Percentiles rank a stretch among this genome's conserved stretches.
Evolutionary conservation across 2,113 vertebrate species (phyloP).

Genomic region (Pongo abelii): DNA sequence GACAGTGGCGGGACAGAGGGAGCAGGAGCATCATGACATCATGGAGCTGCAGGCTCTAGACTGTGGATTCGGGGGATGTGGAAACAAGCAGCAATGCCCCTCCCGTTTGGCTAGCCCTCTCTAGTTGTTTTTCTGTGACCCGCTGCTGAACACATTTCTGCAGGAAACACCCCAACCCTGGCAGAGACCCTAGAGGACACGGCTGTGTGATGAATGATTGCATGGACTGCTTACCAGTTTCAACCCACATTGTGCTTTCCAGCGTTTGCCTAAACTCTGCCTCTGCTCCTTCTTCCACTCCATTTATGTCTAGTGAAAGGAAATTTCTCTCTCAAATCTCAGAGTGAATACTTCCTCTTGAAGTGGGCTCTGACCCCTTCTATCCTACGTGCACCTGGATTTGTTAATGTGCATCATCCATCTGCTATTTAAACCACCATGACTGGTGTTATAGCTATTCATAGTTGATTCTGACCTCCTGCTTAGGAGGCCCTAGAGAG

Average conservation of each 20-base stretch:
- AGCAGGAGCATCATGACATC: too few species aligned
- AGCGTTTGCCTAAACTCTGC: not conserved
- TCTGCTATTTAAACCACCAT: not conserved
- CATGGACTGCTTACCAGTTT: accelerated
- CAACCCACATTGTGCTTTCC: not conserved
- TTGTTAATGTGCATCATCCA: not conserved
- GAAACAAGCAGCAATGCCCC: accelerated
- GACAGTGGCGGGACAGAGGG: not conserved
- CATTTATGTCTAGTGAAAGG: not conserved
- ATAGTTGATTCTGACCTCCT: not conserved
- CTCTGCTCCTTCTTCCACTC: not conserved
- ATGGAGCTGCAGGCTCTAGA: too few species aligned
- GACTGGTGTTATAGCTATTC: not conserved
- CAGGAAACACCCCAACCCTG: not conserved
- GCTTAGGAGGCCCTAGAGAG: not conserved
- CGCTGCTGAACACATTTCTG: not conserved
- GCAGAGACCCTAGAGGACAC: not conserved
- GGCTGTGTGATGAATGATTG: accelerated
- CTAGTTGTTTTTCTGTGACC: not conserved
- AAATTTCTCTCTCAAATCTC: not conserved
- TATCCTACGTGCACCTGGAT: not conserved
- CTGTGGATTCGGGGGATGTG: not conserved
- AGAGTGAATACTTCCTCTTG: not conserved
- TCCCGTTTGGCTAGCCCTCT: too few species aligned
- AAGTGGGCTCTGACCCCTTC: not conserved